phyloP scores from a whole-genome alignment of 2,888 invertebrate species.

The Dorcus hopei region DNA sequence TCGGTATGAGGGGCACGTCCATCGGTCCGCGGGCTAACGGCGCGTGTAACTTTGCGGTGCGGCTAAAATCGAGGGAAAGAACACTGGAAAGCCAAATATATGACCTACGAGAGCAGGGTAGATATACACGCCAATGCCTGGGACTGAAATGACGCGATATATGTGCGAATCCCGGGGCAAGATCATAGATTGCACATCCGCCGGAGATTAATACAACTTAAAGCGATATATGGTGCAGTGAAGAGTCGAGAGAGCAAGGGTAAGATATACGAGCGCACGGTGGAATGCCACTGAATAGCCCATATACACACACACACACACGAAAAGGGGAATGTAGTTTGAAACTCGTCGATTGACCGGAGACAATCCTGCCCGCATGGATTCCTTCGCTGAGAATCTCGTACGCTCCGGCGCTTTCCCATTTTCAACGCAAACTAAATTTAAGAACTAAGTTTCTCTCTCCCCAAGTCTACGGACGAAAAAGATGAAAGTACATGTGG shows the following conservation, averaged over 20 bases:
- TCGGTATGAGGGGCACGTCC: conserved; percentile 27
- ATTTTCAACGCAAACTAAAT: conserved; percentile 45
- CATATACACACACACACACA: conserved; percentile 1
- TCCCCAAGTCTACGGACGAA: conserved; percentile 30
- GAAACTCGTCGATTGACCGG: conserved; percentile 33
- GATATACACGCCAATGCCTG: conserved; percentile 21
- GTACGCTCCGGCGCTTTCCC: conserved; percentile 42
- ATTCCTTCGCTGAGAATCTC: conserved; percentile 35
- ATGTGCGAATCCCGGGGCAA: conserved; percentile 20
- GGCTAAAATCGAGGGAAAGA: conserved; percentile 26
- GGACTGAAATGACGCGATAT: conserved; percentile 24
- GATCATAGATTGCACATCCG: conserved; percentile 24
- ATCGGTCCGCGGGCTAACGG: conserved; percentile 45
- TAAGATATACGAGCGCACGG: conserved; percentile 16
- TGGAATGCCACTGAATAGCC: conserved; percentile 12
- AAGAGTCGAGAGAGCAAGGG: conserved; percentile 6
- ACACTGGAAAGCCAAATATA: conserved; percentile 30
- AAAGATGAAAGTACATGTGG: conserved; percentile 32
- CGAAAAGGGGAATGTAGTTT: background rate
- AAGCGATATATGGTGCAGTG: conserved; percentile 16
- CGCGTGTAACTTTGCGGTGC: conserved; percentile 45
- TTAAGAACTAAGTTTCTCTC: conserved; percentile 45
- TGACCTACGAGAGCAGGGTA: conserved; percentile 26
- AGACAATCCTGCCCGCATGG: conserved; percentile 41
- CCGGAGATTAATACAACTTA: conserved; percentile 26